These are phyloP conservation scores for Elachura formosa DNA, from an alignment of 2,113 vertebrate species.

Conservation along the genomic window DNA sequence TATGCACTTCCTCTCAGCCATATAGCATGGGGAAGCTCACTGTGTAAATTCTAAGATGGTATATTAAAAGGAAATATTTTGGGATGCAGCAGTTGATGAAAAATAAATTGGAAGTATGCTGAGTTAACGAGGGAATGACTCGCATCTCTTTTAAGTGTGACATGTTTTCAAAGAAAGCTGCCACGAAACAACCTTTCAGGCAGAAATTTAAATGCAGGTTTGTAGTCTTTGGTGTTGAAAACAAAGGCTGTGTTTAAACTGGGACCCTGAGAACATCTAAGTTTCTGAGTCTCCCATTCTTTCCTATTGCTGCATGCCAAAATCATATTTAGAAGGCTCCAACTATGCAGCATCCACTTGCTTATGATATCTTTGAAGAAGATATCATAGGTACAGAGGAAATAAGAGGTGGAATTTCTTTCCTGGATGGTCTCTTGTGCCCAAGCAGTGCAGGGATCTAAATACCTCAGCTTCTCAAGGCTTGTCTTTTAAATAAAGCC, in stretches of 20 bases:
- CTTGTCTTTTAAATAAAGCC: neutral
- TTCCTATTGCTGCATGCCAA: neutral
- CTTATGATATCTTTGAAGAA: neutral
- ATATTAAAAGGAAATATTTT: constrained; percentile 41
- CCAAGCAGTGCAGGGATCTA: neutral
- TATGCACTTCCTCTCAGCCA: constrained; percentile 11
- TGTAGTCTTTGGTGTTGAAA: neutral
- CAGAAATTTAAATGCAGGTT: neutral
- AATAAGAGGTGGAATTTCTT: neutral
- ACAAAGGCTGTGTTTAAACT: neutral
- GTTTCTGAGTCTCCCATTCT: neutral
- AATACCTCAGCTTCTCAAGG: neutral
- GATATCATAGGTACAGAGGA: neutral
- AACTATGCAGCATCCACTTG: neutral
- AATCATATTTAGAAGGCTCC: neutral
- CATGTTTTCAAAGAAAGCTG: neutral
- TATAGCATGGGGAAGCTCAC: neutral
- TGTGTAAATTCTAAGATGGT: neutral
- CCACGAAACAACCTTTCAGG: neutral
- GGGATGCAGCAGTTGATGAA: constrained; percentile 10
- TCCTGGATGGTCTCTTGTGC: neutral
- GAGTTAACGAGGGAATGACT: neutral
- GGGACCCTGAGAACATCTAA: neutral
- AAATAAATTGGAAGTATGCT: constrained; percentile 14
- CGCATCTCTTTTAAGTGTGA: neutral